Evolutionary conservation across 2,888 invertebrate genomes (phyloP).

Genomic region (Chelonus formosanus): DNA sequence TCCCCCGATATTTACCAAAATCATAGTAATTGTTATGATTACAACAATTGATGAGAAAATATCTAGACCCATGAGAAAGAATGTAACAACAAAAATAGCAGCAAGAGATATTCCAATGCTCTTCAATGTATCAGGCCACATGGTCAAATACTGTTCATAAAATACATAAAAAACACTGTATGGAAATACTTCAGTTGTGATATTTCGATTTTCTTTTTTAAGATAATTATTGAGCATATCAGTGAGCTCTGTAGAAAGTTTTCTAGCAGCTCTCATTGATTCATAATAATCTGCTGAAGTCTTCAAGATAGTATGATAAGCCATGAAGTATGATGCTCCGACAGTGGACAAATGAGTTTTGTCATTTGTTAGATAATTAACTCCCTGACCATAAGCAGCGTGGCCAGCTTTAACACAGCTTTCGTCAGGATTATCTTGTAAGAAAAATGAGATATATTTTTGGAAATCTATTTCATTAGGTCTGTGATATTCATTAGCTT

Average conservation of each 20-base stretch:
- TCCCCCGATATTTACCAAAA: constrained; percentile 90
- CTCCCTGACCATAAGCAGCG: constrained; percentile 81
- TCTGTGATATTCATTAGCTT: constrained; percentile 67
- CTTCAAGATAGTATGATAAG: constrained; percentile 92
- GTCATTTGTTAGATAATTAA: constrained; percentile 69
- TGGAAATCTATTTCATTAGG: constrained; percentile 74
- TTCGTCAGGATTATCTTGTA: constrained; percentile 81
- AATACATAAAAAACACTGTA: constrained; percentile 98
- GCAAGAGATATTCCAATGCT: constrained; percentile 88
- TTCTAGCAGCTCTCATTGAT: constrained; percentile 83
- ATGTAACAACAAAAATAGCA: constrained; percentile 95
- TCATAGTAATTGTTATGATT: constrained; percentile 91
- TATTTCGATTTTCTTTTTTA: constrained; percentile 63
- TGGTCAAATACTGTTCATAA: constrained; percentile 98
- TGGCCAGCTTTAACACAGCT: constrained; percentile 85
- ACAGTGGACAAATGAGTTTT: constrained; percentile 66
- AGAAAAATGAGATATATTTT: constrained; percentile 81
- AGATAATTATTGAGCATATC: constrained; percentile 74
- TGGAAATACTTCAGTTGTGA: constrained; percentile 78
- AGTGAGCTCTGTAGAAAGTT: constrained; percentile 84
- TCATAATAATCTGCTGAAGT: constrained; percentile 89
- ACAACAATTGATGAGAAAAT: constrained; percentile 89
- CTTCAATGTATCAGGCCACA: constrained; percentile 89
- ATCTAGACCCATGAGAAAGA: constrained; percentile 92
- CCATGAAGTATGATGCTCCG: constrained; percentile 89